Evolutionary conservation across 2,797 vertebrate genomes (phyloP), one percentile per base, ranked within the genome.

Genomic region (Pteronotus mesoamericanus): DNA sequence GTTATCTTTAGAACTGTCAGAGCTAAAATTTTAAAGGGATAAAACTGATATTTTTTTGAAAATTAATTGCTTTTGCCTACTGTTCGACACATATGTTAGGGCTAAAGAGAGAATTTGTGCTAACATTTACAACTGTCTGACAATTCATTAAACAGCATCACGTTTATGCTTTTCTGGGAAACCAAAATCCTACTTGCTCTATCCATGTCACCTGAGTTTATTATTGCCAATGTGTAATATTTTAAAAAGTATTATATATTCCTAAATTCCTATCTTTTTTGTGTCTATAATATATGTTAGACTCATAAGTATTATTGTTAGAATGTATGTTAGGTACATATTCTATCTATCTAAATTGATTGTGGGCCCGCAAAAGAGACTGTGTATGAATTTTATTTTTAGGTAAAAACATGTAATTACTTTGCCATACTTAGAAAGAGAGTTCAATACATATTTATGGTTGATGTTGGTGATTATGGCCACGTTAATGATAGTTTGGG

Each of bases 11-110:
- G 34, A 94, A 96, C 79, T 84, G 79, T 80, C 94, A 90, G 53
- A 83, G 51, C 89, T 97, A 78, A 95, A 96, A 89, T 89, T 96
- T 95, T 89, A 85, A 95, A 95, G 44, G 42, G 32, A 95, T 86
- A 94, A 95, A 92, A 89, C 34, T 74, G 19, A 69, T 32, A 55
- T 91, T 85, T 89, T 66, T 66, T 57, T 51, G 26, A 55, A 61
- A 93, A 86, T 93, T 92, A 96, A 92, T 97, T 95, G 88, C 79
- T 92, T 96, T 95, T 86, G 51, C 94, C 83, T 97, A 37, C 34
- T 57, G n/a, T 91, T 96, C 64, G 88, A 80, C 71, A 89, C 68
- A 80, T 90, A 59, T 53, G 72, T 92, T 95, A 75, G 42, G 7
- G 51, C 46, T 79, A 79, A 95, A 83, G 61, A 85, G 55, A 95